Evolutionary conservation across 2,797 vertebrate species (phyloP).

Genomic region (Paedocypris micromegethes): DNA sequence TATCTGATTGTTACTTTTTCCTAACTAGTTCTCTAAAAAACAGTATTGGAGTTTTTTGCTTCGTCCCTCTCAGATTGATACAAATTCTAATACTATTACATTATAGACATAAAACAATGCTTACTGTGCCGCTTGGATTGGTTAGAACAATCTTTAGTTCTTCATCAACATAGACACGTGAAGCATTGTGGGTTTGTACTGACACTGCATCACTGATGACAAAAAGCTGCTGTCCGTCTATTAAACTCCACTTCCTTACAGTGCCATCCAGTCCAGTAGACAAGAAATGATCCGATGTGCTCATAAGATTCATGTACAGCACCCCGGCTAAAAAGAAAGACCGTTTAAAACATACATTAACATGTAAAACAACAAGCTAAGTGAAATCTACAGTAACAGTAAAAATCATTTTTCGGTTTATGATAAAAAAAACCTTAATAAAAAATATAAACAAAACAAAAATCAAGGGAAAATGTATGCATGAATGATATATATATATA

Average conservation of each 20-base stretch:
- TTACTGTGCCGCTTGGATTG: conserved; percentile 65
- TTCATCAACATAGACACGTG: conserved; percentile 51
- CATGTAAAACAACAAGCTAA: not conserved
- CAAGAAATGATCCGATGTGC: conserved; percentile 58
- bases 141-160: conserved; percentile 56
- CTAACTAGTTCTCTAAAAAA: too few relatives aligned
- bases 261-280: conserved; percentile 70
- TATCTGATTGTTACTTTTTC: too few relatives aligned
- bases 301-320: conserved; percentile 57
- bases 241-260: conserved; percentile 67
- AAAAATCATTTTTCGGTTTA: not conserved
- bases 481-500: too few relatives aligned
- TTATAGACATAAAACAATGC: not conserved
- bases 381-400: not conserved
- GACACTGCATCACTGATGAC: conserved; percentile 55
- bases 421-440: too few relatives aligned
- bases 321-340: conserved; percentile 60
- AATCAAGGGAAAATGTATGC: too few relatives aligned
- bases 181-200: conserved; percentile 23
- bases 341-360: not conserved
- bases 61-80: too few relatives aligned
- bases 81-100: not conserved
- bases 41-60: too few relatives aligned
- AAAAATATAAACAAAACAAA: too few relatives aligned
- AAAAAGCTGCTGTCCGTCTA: conserved; percentile 63